Conservation (phyloP, 2,888 invertebrate genomes). For the Perizoma flavofasciatum region DNA sequence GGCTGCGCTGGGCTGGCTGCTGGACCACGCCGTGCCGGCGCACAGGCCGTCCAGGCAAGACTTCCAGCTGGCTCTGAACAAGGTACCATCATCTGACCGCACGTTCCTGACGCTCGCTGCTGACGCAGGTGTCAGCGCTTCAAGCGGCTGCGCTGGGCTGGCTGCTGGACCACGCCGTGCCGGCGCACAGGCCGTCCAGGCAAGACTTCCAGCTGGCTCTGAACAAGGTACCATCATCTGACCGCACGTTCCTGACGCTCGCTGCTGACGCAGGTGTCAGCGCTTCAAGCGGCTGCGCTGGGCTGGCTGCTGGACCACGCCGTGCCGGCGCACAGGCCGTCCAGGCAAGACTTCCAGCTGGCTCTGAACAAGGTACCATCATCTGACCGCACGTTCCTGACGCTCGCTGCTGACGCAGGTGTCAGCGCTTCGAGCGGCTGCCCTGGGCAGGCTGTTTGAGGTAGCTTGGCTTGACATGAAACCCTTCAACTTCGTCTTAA, state of each 20-base stretch:
- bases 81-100: slow-evolving; percentile 81
- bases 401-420: neutral
- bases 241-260: neutral
- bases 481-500: too few species aligned
- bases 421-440: slow-evolving; percentile 90
- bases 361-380: slow-evolving; percentile 90
- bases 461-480: too few species aligned
- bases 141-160: slow-evolving; percentile 95
- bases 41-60: slow-evolving; percentile 89
- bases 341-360: slow-evolving; percentile 88
- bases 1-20: slow-evolving; percentile 94
- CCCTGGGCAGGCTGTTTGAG: slow-evolving; percentile 91
- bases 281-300: slow-evolving; percentile 93
- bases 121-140: slow-evolving; percentile 71
- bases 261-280: slow-evolving; percentile 18
- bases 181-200: slow-evolving; percentile 88
- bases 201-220: slow-evolving; percentile 90
- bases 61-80: slow-evolving; percentile 90
- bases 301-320: slow-evolving; percentile 95
- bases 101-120: neutral
- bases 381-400: neutral
- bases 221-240: slow-evolving; percentile 90
- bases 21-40: slow-evolving; percentile 89
- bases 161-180: slow-evolving; percentile 92
- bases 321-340: slow-evolving; percentile 88